Evolutionary conservation across 1,140 invertebrate genomes (phyloP).

Genomic region (Leptopilina boulardi): DNA sequence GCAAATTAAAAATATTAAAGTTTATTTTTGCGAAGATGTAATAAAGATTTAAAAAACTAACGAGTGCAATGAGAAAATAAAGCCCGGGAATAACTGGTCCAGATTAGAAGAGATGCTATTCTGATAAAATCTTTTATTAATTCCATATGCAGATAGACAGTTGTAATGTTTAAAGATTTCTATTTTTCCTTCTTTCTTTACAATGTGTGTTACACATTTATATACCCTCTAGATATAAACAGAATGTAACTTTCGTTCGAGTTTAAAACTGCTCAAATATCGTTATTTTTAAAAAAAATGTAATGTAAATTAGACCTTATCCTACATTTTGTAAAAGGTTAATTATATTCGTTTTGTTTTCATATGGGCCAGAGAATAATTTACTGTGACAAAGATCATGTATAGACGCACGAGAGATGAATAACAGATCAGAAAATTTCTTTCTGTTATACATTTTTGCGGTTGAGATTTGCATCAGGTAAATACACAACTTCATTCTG

Average conservation of each 20-base stretch:
- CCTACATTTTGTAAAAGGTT: not conserved
- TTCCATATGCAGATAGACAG: not conserved
- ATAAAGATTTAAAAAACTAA: not conserved
- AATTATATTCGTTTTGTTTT: not conserved
- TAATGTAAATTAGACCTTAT: conserved; percentile 11
- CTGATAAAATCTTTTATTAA: not conserved
- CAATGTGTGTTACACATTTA: not conserved
- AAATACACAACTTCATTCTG: not conserved
- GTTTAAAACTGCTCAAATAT: not conserved
- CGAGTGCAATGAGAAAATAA: not conserved
- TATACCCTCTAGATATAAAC: not conserved
- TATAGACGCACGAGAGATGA: not conserved
- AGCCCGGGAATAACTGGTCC: not conserved
- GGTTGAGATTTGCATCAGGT: not conserved
- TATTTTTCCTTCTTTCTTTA: not conserved
- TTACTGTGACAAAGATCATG: conserved; percentile 22
- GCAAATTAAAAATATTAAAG: too few relatives aligned
- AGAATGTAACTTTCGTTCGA: not conserved
- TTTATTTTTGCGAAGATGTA: too few relatives aligned
- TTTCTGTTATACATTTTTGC: not conserved
- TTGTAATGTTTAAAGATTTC: not conserved
- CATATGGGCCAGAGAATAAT: not conserved
- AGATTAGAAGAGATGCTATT: not conserved
- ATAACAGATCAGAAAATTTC: not conserved
- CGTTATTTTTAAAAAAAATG: not conserved